phyloP scores from a whole-genome alignment of 1,140 invertebrate genomes.

The Euura lappo region DNA sequence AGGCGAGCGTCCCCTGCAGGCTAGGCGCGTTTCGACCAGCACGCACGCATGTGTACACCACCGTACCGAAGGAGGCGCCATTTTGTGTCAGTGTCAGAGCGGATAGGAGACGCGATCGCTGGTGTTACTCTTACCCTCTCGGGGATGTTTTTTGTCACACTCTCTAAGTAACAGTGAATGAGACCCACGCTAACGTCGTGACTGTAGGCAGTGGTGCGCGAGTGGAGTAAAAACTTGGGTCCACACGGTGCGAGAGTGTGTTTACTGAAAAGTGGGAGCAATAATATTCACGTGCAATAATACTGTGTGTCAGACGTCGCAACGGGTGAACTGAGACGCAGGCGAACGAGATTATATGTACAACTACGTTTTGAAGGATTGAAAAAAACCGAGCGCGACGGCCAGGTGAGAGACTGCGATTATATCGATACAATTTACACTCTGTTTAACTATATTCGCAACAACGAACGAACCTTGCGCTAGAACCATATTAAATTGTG shows the following conservation, averaged over 20 bases:
- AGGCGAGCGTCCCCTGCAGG: background rate
- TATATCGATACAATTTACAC: no score
- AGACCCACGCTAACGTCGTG: no score
- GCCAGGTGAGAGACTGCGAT: background rate
- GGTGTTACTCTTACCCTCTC: background rate
- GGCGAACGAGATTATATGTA: no score
- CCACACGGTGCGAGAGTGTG: no score
- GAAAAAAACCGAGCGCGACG: background rate
- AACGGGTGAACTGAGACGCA: no score
- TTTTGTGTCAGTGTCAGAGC: constrained; percentile 31
- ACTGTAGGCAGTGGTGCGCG: no score
- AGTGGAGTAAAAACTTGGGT: no score
- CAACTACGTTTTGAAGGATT: background rate
- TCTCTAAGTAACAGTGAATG: no score
- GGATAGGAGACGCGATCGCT: constrained; percentile 15
- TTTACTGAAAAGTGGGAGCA: no score
- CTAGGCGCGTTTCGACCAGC: constrained; percentile 4
- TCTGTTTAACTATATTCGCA: no score
- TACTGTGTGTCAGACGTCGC: background rate
- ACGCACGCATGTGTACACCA: constrained; percentile 25
- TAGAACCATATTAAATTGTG: constrained; percentile 1
- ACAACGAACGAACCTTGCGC: background rate
- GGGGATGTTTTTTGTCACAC: background rate
- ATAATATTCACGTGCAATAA: background rate
- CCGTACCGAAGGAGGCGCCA: constrained; percentile 33